phyloP scores from a whole-genome alignment of 2,888 invertebrate genomes.

The Epirrhoe tristata region DNA sequence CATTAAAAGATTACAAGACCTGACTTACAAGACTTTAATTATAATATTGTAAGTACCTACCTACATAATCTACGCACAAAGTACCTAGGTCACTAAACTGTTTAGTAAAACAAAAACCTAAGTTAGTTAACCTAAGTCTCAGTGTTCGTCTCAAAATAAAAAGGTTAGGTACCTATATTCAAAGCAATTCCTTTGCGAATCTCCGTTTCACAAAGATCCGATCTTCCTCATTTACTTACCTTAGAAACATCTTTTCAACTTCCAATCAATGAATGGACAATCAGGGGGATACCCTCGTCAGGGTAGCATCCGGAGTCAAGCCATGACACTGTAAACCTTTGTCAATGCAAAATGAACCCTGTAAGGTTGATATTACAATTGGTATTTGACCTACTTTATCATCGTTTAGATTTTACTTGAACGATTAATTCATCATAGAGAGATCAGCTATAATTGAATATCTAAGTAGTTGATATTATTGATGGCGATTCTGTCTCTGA shows the following conservation, averaged over 20 bases:
- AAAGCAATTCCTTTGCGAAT: not conserved
- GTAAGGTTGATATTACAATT: not conserved
- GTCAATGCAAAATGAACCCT: not conserved
- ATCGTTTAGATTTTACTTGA: too few relatives aligned
- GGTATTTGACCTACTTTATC: too few relatives aligned
- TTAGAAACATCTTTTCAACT: not conserved
- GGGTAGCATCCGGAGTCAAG: not conserved
- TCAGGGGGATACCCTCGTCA: not conserved
- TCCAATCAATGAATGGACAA: slow-evolving; percentile 1
- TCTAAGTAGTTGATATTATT: too few relatives aligned
- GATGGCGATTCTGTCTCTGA: too few relatives aligned
- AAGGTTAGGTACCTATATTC: not conserved
- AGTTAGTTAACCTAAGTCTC: not conserved
- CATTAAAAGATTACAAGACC: too few relatives aligned
- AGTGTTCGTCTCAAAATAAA: not conserved
- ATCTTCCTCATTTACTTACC: not conserved
- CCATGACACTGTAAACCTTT: not conserved
- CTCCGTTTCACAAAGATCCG: not conserved
- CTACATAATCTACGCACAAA: too few relatives aligned
- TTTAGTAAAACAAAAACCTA: too few relatives aligned
- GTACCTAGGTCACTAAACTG: too few relatives aligned
- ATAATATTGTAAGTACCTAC: too few relatives aligned
- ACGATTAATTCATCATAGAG: too few relatives aligned
- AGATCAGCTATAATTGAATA: too few relatives aligned
- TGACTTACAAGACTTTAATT: too few relatives aligned